Percentiles rank a stretch among this genome's conserved stretches.
These are phyloP conservation scores for Megaceryle alcyon DNA, from an alignment of 2,797 vertebrate genomes.

Conservation along the genomic window DNA sequence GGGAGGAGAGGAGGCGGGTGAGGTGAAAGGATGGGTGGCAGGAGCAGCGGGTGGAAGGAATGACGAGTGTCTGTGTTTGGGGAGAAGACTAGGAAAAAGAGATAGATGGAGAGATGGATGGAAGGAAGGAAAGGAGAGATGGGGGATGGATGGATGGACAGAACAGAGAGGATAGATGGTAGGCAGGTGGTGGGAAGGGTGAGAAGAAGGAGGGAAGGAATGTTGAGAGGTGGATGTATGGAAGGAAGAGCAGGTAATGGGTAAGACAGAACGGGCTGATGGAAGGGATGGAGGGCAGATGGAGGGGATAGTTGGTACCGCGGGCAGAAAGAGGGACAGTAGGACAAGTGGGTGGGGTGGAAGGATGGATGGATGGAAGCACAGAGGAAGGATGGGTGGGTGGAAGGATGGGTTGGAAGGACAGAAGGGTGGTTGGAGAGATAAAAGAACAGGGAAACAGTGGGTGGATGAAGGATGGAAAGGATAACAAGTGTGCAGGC, in stretches of 20 bases:
- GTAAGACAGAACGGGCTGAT: background rate
- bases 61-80: background rate
- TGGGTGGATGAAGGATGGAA: background rate
- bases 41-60: background rate
- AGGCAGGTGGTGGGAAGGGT: background rate
- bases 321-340: background rate
- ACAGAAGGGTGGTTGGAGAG: background rate
- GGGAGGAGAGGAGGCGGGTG: background rate
- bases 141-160: background rate
- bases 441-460: accelerated
- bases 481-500: background rate
- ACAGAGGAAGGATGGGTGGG: background rate
- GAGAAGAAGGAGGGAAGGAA: background rate
- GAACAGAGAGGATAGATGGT: background rate
- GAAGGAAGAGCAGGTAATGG: no score
- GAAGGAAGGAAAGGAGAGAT: background rate
- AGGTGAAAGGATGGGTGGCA: background rate
- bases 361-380: background rate
- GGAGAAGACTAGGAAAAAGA: background rate
- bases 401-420: background rate
- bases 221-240: background rate
- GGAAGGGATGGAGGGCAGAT: background rate
- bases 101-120: background rate
- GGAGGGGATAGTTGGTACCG: background rate
- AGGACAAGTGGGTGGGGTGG: background rate